Conservation (phyloP, 2,113 vertebrate genomes). For the Stegostoma tigrinum region DNA sequence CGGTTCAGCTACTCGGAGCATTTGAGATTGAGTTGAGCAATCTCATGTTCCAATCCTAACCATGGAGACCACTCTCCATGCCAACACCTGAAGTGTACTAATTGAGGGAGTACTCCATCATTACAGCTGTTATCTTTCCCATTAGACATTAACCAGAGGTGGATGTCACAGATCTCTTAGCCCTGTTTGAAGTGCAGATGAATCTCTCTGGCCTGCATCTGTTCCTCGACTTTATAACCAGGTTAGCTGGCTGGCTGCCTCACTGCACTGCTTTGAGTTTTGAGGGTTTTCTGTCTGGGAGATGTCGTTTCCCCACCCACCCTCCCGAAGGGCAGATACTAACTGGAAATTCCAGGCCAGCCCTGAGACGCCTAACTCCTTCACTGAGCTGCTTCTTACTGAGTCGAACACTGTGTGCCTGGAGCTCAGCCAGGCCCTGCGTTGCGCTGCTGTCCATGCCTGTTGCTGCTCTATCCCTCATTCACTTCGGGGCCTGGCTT, state of each 20-base stretch:
- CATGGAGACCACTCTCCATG: not conserved
- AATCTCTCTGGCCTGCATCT: no score
- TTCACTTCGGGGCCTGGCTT: not conserved
- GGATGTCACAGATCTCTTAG: not conserved
- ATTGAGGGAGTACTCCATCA: no score
- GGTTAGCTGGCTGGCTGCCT: not conserved
- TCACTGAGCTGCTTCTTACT: not conserved
- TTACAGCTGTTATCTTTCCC: not conserved
- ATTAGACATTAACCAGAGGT: not conserved
- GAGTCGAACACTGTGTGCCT: not conserved
- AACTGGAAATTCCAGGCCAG: not conserved
- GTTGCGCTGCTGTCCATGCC: not conserved
- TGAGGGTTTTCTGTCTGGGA: not conserved
- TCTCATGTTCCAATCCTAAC: not conserved
- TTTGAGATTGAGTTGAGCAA: no score
- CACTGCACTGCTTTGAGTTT: not conserved
- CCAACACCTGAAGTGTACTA: not conserved
- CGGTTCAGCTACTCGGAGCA: not conserved
- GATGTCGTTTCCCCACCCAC: not conserved
- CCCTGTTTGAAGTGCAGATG: not conserved
- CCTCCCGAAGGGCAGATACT: not conserved
- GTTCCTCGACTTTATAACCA: not conserved
- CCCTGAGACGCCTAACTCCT: not conserved
- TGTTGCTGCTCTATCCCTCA: not conserved
- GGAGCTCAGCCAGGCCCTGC: not conserved